Conservation (phyloP, 2,113 vertebrate species). For the Pogonocichla stellata region DNA sequence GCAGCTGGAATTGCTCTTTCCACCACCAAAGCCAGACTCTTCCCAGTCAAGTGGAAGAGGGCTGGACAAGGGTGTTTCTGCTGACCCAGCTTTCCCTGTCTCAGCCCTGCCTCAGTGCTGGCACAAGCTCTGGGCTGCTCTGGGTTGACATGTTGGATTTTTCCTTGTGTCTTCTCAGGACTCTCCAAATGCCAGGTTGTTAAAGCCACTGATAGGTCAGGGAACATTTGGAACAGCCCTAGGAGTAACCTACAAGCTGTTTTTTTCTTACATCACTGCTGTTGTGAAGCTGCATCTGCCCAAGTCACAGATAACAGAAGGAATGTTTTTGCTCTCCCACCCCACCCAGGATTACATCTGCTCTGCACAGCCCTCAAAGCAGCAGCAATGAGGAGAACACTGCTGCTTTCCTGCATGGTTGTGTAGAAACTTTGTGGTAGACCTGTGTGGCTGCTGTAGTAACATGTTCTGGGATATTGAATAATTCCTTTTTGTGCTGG, state of each 20-base stretch:
- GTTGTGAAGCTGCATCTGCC: not conserved
- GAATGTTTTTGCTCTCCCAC: not conserved
- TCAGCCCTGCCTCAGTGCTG: not conserved
- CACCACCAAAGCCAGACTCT: not conserved
- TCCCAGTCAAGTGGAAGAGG: accelerated
- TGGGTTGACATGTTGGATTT: accelerated
- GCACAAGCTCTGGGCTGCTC: not conserved
- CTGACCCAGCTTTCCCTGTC: not conserved
- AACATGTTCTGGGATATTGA: not conserved
- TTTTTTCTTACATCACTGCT: not conserved
- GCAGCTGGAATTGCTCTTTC: not conserved
- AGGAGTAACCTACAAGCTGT: too few species aligned
- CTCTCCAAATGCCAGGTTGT: not conserved
- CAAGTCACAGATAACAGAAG: not conserved
- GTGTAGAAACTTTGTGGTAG: not conserved
- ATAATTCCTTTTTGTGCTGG: not conserved
- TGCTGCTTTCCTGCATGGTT: not conserved
- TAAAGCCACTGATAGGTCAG: not conserved
- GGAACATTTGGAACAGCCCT: not conserved
- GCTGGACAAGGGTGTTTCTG: not conserved
- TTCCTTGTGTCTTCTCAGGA: not conserved
- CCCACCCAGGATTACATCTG: not conserved
- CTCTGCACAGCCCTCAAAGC: not conserved
- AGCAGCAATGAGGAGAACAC: not conserved
- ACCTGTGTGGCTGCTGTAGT: not conserved